Percentiles rank a stretch among this genome's conserved stretches.
phyloP scores from a whole-genome alignment of 2,888 invertebrate genomes.

The Euproctis similis region DNA sequence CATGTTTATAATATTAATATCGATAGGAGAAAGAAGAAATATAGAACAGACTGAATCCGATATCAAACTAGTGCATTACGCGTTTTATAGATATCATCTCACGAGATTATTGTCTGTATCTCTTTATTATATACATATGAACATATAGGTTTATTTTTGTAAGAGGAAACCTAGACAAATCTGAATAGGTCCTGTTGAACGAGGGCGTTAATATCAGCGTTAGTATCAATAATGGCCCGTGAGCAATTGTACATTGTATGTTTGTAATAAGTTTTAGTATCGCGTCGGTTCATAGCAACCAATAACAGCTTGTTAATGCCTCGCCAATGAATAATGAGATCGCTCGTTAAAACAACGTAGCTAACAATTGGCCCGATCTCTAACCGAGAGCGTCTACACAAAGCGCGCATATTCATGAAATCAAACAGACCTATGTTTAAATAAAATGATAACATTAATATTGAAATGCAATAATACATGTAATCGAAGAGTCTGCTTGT shows the following conservation, averaged over 20 bases:
- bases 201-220: not conserved
- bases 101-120: too few relatives aligned
- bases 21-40: too few relatives aligned
- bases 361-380: constrained; percentile 24
- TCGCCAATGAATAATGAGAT: constrained; percentile 22
- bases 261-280: constrained; percentile 3
- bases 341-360: constrained; percentile 21
- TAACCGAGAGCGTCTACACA: constrained; percentile 19
- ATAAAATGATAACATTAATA: constrained; percentile 7
- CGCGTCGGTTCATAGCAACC: constrained; percentile 14
- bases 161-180: too few relatives aligned
- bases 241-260: constrained; percentile 1
- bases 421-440: constrained; percentile 4
- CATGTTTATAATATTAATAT: too few relatives aligned
- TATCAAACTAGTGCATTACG: too few relatives aligned
- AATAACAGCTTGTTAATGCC: constrained; percentile 24
- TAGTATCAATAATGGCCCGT: not conserved
- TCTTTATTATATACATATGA: too few relatives aligned
- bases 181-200: too few relatives aligned
- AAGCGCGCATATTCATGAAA: constrained; percentile 8
- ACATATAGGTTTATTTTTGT: too few relatives aligned
- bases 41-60: too few relatives aligned
- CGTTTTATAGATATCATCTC: too few relatives aligned
- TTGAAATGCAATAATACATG: constrained; percentile 1
- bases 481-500: too few relatives aligned